Evolutionary conservation across 2,113 vertebrate genomes (phyloP).

Genomic region (Bufo gargarizans): DNA sequence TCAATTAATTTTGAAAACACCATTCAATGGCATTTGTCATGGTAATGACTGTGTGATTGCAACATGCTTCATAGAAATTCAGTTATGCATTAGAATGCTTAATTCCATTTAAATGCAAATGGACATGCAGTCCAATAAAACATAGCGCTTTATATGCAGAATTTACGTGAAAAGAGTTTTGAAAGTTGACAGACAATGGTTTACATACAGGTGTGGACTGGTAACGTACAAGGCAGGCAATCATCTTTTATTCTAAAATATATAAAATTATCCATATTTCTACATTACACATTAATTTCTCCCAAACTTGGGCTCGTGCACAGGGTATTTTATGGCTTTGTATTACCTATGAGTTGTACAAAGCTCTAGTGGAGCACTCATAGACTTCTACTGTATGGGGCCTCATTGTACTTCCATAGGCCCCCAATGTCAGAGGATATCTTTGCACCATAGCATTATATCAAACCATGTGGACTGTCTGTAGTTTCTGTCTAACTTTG

Average conservation of each 20-base stretch:
- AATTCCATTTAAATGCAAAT: constrained; percentile 47
- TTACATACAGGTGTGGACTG: background rate
- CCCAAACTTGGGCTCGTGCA: background rate
- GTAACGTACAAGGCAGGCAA: background rate
- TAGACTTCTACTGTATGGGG: background rate
- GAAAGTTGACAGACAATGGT: background rate
- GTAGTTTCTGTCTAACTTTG: background rate
- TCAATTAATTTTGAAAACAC: constrained; percentile 22
- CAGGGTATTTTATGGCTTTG: background rate
- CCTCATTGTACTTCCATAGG: background rate
- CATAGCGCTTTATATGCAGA: background rate
- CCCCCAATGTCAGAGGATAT: background rate
- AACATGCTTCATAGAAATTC: constrained; percentile 35
- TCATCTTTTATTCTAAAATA: background rate
- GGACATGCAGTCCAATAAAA: constrained; percentile 10
- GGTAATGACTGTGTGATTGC: constrained; percentile 33
- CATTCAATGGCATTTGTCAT: constrained; percentile 31
- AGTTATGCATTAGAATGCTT: constrained; percentile 36
- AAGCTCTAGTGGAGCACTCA: background rate
- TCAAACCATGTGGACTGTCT: too few relatives aligned
- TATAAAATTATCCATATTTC: background rate
- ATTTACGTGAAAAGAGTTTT: background rate
- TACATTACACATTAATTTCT: background rate
- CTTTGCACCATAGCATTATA: too few relatives aligned
- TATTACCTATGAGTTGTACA: background rate